A percentile compares a stretch with the other conserved stretches of the same genome.
phyloP scores from a whole-genome alignment of 2,797 vertebrate genomes.

The Poeciliopsis infans region DNA sequence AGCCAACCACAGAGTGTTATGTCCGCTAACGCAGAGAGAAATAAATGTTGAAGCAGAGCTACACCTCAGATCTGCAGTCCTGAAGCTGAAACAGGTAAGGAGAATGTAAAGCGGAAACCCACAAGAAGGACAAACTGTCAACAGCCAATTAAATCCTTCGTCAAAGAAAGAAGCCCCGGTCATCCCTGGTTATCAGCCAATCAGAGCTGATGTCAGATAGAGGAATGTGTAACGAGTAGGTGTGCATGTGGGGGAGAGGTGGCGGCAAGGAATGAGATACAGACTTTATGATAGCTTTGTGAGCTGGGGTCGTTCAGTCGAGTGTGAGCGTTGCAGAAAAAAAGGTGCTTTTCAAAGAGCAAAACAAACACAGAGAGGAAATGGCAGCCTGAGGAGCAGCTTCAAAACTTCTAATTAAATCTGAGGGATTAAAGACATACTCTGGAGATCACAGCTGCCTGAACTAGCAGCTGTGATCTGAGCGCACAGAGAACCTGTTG shows the following conservation, averaged over 20 bases:
- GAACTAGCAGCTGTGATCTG: slow-evolving; percentile 22
- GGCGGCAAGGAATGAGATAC: slow-evolving; percentile 16
- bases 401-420: slow-evolving; percentile 13
- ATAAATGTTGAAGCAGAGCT: slow-evolving; percentile 14
- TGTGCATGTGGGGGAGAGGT: slow-evolving; percentile 26
- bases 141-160: slow-evolving; percentile 50
- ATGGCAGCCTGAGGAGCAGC: slow-evolving; percentile 5
- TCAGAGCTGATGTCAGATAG: slow-evolving; percentile 35
- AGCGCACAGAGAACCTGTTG: slow-evolving; percentile 20
- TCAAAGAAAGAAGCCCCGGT: slow-evolving; percentile 40
- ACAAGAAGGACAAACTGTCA: slow-evolving; percentile 19
- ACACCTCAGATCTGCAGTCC: slow-evolving; percentile 15
- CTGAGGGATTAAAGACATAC: slow-evolving; percentile 18
- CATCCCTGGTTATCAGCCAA: slow-evolving; percentile 49
- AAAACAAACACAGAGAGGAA: slow-evolving; percentile 25
- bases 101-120: slow-evolving; percentile 39
- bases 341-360: background rate
- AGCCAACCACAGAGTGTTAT: slow-evolving; percentile 10
- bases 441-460: slow-evolving; percentile 26
- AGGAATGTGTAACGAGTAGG: slow-evolving; percentile 53
- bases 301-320: background rate
- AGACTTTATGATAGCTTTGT: slow-evolving; percentile 29
- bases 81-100: slow-evolving; percentile 42
- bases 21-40: slow-evolving; percentile 14
- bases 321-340: slow-evolving; percentile 17